phyloP scores from a whole-genome alignment of 92 coral and sea anemone species.

The Porites cylindrica region DNA sequence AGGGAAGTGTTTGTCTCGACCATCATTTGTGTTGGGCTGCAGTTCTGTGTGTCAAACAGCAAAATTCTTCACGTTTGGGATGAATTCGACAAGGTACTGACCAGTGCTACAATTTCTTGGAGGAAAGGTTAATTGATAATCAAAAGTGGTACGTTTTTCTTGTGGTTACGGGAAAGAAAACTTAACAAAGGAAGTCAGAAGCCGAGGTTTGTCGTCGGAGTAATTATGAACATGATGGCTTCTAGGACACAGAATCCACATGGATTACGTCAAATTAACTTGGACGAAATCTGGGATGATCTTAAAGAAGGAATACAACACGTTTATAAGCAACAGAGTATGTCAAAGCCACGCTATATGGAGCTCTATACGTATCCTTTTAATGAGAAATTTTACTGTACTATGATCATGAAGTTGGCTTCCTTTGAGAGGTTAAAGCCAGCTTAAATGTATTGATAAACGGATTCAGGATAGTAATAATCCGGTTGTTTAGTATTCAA shows the following conservation, averaged over 20 bases:
- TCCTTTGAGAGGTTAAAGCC: background rate
- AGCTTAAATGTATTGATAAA: background rate
- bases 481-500: background rate
- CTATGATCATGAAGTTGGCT: background rate
- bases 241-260: conserved; percentile 97
- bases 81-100: conserved; percentile 24
- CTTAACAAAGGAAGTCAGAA: conserved; percentile 14
- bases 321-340: conserved; percentile 97
- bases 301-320: conserved; percentile 97
- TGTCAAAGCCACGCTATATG: conserved; percentile 94
- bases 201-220: conserved; percentile 37
- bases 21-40: conserved; percentile 34
- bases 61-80: conserved; percentile 33
- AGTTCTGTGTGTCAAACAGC: conserved; percentile 39
- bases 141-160: conserved; percentile 14
- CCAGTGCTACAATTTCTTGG: conserved; percentile 16
- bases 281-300: conserved; percentile 99
- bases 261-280: conserved; percentile 94
- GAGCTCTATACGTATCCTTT: conserved; percentile 99
- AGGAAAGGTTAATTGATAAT: conserved; percentile 9
- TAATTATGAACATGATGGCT: conserved; percentile 78
- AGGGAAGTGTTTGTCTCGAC: conserved; percentile 13
- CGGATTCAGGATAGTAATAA: background rate
- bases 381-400: conserved; percentile 1
- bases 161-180: conserved; percentile 1